Evolutionary conservation across 2,888 invertebrate genomes (phyloP), one percentile per base, ranked within the genome.

Genomic region (Tolmerus cingulatus): DNA sequence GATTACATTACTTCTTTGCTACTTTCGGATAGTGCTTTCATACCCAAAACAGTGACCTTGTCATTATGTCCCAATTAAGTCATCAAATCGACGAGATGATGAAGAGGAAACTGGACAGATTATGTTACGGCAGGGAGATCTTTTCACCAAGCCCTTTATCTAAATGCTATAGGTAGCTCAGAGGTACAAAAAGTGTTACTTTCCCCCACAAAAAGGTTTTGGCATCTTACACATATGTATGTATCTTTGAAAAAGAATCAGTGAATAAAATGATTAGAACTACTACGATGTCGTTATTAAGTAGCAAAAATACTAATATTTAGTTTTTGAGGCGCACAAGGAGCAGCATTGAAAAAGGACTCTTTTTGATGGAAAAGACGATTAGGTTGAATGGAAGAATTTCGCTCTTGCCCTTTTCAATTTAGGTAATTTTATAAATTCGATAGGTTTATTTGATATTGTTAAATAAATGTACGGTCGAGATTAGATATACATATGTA

Each of bases 1-100:
- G 78, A 78, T 78, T 78, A 78, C 43, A 78, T 78, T 78, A 43
- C 78, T 19, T 23, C 40, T 12, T 78, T 78, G 19, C 78, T 23
- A 12, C 43, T 43, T 76, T 76, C 76, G 14, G 76, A n/a, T n/a
- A n/a, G n/a, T 76, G 76, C 37, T 76, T 76, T 77, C 40, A 30
- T 37, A 77, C 5, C 9, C 19, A 37, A 40, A n/a, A 40, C 37
- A 78, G 9, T 40, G 78, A 77, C 77, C 77, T 40, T 78, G 78
- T 78, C 78, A 78, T 78, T 40, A 19, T 23, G 40, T 23, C 4
- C 43, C 78, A 78, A 78, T 78, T 46, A 78, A 66, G 23, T 66
- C 27, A 66, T 66, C 66, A 66, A 43, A 43, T 40, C 40, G 43
- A n/a, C 19, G 23, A 43, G 78, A 14, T 78, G 43, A 37, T 46